These are phyloP conservation scores for Acleris cristana DNA, from an alignment of 2,888 invertebrate genomes.

Conservation along the genomic window DNA sequence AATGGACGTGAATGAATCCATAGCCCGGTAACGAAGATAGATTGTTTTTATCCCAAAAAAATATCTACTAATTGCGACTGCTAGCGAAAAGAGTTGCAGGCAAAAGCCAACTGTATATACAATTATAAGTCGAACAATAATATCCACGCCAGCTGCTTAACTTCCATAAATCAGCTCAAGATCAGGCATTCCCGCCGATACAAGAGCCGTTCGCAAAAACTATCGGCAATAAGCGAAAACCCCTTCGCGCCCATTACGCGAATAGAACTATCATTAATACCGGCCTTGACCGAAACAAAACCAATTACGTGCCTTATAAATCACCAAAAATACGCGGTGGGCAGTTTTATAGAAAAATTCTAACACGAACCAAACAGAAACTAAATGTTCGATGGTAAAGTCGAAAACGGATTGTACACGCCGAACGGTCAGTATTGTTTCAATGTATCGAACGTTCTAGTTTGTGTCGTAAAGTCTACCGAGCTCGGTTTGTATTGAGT, in stretches of 20 bases:
- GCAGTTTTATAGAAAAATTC: conserved; percentile 26
- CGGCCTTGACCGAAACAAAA: conserved; percentile 72
- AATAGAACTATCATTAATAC: conserved; percentile 70
- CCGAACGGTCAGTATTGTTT: conserved; percentile 20
- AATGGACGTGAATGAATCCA: too few relatives aligned
- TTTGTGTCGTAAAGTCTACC: conserved; percentile 12
- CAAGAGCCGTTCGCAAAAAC: conserved; percentile 19
- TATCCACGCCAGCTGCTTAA: background rate
- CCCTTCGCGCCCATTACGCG: conserved; percentile 64
- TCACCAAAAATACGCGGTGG: conserved; percentile 58
- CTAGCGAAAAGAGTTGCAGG: too few relatives aligned
- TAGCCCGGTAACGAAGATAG: too few relatives aligned
- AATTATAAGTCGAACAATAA: background rate
- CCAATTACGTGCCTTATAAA: conserved; percentile 74
- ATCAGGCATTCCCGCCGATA: conserved; percentile 8
- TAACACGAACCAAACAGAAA: conserved; percentile 13
- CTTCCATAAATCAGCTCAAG: conserved; percentile 16
- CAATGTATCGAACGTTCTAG: conserved; percentile 5
- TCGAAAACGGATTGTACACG: conserved; percentile 11
- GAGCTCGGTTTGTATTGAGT: conserved; percentile 4
- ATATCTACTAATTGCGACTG: too few relatives aligned
- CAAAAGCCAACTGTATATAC: background rate
- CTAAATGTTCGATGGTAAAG: background rate
- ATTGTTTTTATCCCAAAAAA: too few relatives aligned
- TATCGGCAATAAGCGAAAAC: conserved; percentile 55